Evolutionary conservation across 2,113 vertebrate species (phyloP), one percentile per base, ranked within the genome.

Genomic region (Campylomormyrus numenius): DNA sequence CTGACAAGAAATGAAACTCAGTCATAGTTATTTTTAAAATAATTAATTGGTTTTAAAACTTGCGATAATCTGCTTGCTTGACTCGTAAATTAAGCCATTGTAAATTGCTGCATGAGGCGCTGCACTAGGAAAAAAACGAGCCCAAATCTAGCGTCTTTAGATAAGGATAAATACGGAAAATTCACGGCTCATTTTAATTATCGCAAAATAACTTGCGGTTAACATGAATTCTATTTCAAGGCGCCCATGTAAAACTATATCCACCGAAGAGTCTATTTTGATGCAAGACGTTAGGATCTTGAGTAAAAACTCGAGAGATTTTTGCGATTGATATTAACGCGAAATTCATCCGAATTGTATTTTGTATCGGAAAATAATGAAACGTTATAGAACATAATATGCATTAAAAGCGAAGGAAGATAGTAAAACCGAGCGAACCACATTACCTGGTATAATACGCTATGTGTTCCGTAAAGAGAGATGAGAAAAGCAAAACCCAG

Each of bases 361-460:
- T 49, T n/a, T 46, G 27, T 35, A 27, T 74, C 35, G 10, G n/a
- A 88, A 48, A 31, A 88, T 49, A 89, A 49, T 9, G 15, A 17
- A 89, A 39, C 39, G 21, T 42, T 85, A 62, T 58, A 31, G 24
- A 62, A 90, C 48, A 48, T 24, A 53, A 15, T 53, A 50, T n/a
- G 27, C 3, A 27, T 77, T 88, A 48, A 90, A 88, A 62, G 48
- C 49, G 21, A 88, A 90, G 42, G n/a, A 19, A 89, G 19, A 49
- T 35, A 88, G 74, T 80, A 88, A 83, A 85, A 90, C 53, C 53
- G 35, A 83, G 85, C 39, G n/a, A 88, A 58, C 50, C 50, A 90
- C 90, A 88, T 90, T 90, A 90, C 90, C 90, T 90, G 87, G n/a
- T 45, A 88, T 62, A 88, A 88, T 39, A 90, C 49, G 66, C 53